Evolutionary conservation across 2,113 vertebrate species (phyloP), one percentile per base, ranked within the genome.

Genomic region (Ictidomys tridecemlineatus): DNA sequence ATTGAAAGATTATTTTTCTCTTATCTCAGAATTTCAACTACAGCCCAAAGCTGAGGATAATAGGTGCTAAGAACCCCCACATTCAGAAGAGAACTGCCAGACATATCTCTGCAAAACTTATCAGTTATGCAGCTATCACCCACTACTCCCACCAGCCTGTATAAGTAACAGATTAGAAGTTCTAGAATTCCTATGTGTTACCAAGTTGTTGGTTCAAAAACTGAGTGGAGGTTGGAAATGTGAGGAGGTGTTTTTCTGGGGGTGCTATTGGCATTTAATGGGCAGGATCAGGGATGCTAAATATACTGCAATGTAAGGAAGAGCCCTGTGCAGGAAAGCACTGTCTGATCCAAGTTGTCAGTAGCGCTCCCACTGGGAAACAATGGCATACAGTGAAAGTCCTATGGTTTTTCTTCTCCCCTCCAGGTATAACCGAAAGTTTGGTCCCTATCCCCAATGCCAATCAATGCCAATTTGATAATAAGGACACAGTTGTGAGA

Each of bases 1-100:
- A 34, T 24, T 85, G 67, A 97, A 94, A 92, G 45, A 24, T 12
- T 80, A 53, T 51, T 85, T 84, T 78, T 61, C 28, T 84, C 53
- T 90, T 26, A 6, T 85, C 74, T 77, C 53, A 65, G 42, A 89
- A 89, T 91, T 89, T 77, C 58, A 72, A 45, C 82, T 76, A 61
- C 91, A 77, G 70, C 73, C 42, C 45, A 89, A 70, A 91, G 51
- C 61, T 48, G 20, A 95, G 45, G 63, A 83, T 89, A 80, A 58
- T 9, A 90, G 63, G 65, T 70, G 58, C 70, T 74, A 84, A 88
- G 65, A 84, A 32, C 86, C 58, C 63, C 82, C 45, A 58, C 42
- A n/a, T 51, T 82, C 51, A 39, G 58, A 72, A 93, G 39, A 76
- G 51, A 84, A 48, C 86, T 72, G 67, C 73, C 93, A 91, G 67